These are phyloP conservation scores for Cyanistes caeruleus DNA, from an alignment of 2,113 vertebrate species.

Conservation along the genomic window DNA sequence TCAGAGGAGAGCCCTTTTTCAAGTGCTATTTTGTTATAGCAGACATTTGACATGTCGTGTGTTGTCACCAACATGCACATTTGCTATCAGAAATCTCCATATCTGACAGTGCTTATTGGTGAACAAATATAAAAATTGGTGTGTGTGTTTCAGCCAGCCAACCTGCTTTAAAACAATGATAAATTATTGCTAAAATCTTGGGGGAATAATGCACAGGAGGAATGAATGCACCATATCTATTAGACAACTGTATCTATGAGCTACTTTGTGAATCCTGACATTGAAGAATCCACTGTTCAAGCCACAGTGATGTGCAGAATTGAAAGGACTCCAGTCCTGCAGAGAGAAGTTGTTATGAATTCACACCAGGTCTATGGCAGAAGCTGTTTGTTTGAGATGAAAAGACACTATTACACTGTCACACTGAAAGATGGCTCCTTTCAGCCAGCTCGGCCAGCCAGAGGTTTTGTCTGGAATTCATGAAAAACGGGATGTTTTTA, in stretches of 20 bases:
- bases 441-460: background rate
- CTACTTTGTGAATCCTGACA: background rate
- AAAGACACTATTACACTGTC: conserved; percentile 45
- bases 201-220: background rate
- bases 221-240: background rate
- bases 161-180: background rate
- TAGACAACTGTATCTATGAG: conserved; percentile 8
- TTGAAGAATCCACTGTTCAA: conserved; percentile 5
- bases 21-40: background rate
- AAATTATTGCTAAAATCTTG: background rate
- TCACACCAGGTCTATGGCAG: background rate
- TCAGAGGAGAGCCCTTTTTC: background rate
- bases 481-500: conserved; percentile 18
- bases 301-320: background rate
- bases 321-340: background rate
- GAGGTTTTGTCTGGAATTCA: conserved; percentile 11
- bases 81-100: background rate
- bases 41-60: background rate
- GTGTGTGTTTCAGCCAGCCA: background rate
- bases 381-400: conserved; percentile 37
- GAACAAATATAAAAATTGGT: background rate
- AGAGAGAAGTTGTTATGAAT: conserved; percentile 15
- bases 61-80: background rate
- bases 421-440: conserved; percentile 47
- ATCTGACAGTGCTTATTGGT: background rate